Base-by-base conservation (phyloP, 2,888 invertebrate species). In the Eurois occulta region DNA sequence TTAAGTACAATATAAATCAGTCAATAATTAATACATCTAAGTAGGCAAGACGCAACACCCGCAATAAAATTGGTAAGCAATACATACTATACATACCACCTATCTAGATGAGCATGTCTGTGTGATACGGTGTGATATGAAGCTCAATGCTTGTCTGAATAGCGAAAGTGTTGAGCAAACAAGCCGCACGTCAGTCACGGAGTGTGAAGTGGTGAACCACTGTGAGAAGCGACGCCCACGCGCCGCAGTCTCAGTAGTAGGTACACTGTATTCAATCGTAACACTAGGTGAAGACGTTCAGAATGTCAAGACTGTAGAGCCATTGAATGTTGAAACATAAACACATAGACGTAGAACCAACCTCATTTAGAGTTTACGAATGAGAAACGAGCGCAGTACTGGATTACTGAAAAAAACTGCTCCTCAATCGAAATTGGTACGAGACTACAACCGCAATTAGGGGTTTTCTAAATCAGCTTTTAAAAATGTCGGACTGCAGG, bases 151-250 rank as follows among this genome's bases (percentile, higher is more conserved):
- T 62, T 11, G 41, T 32, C 52, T 48, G 41, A n/a, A 60, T 35
- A 81, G 78, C 68, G 87, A 86, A 87, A 81, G 85, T 87, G 81
- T 85, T 72, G 66, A 78, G 77, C 69, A 83, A 77, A 80, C 71
- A 74, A 55, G 69, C 24, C 21, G 67, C 60, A 46, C 76, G 74
- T 80, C 74, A 76, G 66, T 41, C 78, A 52, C 52, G 55, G 62
- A 75, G 55, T 1, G 16, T 43, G n/a, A n/a, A n/a, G n/a, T n/a
- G n/a, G n/a, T n/a, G 64, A 21, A 48, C 80, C 21, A 69, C 55
- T 62, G 83, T 77, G 84, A 83, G 75, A 68, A 73, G 66, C 46
- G 75, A 21, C 67, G 86, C 79, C 83, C 18, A 65, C 86, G 75
- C 79, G 24, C 6, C 24, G 21, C 35, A 41, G 1, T n/a, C 75